Base-by-base conservation (phyloP, 2,888 invertebrate genomes). In the Cephus sareptanus region DNA sequence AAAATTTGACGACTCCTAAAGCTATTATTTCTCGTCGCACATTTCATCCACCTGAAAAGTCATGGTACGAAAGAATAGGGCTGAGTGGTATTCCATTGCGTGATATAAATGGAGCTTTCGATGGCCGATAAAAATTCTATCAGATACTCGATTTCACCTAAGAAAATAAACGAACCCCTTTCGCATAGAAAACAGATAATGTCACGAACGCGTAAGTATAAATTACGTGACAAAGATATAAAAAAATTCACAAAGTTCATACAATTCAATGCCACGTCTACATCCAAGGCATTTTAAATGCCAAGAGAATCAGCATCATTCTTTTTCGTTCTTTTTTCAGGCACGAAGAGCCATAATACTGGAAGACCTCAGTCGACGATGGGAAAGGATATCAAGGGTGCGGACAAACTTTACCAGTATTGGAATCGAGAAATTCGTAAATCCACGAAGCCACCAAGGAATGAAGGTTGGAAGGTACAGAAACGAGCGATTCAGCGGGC, bases 261-360 rank as follows among this genome's bases (percentile, higher is more conserved):
- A 23, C 9, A 56, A 56, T 23, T 23, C 23, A 56, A 56, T 23
- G 23, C 9, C 9, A 56, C 23, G 37, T 37, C 13, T 15, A 23
- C 9, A 23, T 56, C 23, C 0, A 23, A 23, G 9, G 9, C 9
- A 56, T 9, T 56, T 6, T 23, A 23, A 23, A 56, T 23, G 1
- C 15, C 23, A 56, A 56, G 23, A 56, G 2, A 56, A 56, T 56
- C 9, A 2, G 23, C 23, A 56, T 56, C 23, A 2, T 9, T 15
- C 40, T 40, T 15, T 15, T 30, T 30, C 30, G 6, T 56, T 77
- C 81, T 78, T 82, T 78, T 75, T 81, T 74, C 80, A 81, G 80
- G 80, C 83, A 77, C 77, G 82, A 81, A 80, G 82, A 34, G 79
- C 76, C 84, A 81, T 83, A 83, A 83, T 83, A 82, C 81, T 79